These are phyloP conservation scores for Drosophila nr. perissopoda DNA, from an alignment of 2,888 invertebrate species.

Conservation along the genomic window DNA sequence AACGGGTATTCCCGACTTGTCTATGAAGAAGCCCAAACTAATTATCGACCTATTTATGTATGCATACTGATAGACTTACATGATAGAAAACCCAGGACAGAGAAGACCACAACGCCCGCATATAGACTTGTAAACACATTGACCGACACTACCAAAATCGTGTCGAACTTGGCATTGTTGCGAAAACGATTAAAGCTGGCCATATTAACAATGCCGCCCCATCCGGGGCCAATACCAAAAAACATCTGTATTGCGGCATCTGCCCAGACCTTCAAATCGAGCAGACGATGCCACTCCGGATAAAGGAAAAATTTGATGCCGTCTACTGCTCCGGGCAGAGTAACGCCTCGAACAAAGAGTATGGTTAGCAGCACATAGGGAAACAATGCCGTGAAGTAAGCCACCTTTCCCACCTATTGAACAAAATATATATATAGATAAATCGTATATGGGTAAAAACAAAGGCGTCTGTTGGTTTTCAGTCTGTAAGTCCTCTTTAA, in stretches of 20 bases:
- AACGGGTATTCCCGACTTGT: constrained; percentile 90
- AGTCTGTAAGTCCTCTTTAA: neutral
- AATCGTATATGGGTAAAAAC: neutral
- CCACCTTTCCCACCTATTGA: constrained; percentile 85
- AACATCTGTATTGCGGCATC: constrained; percentile 97
- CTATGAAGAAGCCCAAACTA: constrained; percentile 49
- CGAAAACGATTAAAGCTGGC: constrained; percentile 92
- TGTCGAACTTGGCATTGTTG: constrained; percentile 88
- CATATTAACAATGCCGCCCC: constrained; percentile 94
- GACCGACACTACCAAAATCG: constrained; percentile 89
- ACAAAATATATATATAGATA: neutral
- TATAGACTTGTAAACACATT: constrained; percentile 92
- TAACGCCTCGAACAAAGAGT: constrained; percentile 91
- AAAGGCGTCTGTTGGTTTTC: neutral
- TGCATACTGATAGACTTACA: constrained; percentile 68
- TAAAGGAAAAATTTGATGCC: constrained; percentile 92
- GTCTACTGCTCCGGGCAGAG: constrained; percentile 91
- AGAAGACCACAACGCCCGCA: constrained; percentile 92
- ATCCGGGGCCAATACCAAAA: constrained; percentile 94
- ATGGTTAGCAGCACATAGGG: constrained; percentile 91
- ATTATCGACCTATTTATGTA: neutral
- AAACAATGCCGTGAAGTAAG: constrained; percentile 95
- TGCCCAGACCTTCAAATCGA: constrained; percentile 94
- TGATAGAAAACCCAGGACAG: constrained; percentile 91
- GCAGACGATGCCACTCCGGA: constrained; percentile 91